phyloP scores from a whole-genome alignment of 2,113 vertebrate species.

The Pollachius pollachius region DNA sequence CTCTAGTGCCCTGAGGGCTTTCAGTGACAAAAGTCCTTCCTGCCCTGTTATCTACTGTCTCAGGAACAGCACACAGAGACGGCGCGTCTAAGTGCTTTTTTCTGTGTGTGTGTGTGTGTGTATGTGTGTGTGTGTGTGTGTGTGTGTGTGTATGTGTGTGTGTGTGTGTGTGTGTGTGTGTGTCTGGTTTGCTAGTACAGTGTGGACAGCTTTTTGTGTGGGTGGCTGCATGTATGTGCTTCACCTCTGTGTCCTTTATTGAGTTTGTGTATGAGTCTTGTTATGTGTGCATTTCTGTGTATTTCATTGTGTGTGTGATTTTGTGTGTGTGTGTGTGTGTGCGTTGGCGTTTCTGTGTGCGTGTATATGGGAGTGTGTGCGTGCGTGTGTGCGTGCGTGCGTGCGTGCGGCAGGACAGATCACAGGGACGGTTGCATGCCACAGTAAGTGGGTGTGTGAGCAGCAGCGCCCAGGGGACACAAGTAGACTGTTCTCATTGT shows the following conservation, averaged over 20 bases:
- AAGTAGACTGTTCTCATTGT: conserved; percentile 46
- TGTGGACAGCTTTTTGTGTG: background rate
- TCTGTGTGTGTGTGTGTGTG: conserved; percentile 6
- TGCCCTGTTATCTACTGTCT: conserved; percentile 49
- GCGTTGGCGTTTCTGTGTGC: no score
- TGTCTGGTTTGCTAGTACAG: background rate
- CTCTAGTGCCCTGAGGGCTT: conserved; percentile 15
- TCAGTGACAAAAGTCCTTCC: conserved; percentile 37
- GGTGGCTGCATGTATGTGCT: background rate
- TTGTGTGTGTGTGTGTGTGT: no score
- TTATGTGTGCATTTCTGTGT: no score
- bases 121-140: conserved; percentile 2
- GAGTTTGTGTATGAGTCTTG: no score
- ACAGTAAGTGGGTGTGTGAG: conserved; percentile 37
- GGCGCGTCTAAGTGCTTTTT: conserved; percentile 11
- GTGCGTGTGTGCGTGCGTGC: conserved; percentile 4
- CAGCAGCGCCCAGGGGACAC: no score
- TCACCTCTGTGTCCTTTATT: no score
- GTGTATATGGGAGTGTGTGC: conserved; percentile 2
- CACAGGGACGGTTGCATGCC: conserved; percentile 54
- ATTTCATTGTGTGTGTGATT: no score
- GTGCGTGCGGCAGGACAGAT: conserved; percentile 46
- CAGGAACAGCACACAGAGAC: conserved; percentile 20
- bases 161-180: background rate
- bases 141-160: background rate